Conservation (phyloP, 2,888 invertebrate genomes). For the Euplagia quadripunctaria region DNA sequence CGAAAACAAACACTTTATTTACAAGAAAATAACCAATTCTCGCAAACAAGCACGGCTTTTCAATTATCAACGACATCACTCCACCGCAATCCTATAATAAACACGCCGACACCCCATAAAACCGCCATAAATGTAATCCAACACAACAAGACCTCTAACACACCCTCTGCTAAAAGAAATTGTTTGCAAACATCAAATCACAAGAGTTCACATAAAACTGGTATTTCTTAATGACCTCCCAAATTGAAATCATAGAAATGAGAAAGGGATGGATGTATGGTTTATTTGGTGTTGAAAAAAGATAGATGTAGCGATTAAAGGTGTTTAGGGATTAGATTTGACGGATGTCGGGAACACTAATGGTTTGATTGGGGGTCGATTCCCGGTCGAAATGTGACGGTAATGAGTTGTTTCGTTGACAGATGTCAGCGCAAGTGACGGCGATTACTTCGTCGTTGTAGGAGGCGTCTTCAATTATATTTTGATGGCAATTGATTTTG, state of each 20-base stretch:
- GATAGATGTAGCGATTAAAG: constrained; percentile 57
- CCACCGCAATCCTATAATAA: constrained; percentile 31
- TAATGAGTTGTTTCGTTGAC: constrained; percentile 80
- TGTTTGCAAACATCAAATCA: constrained; percentile 35
- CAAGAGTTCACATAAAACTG: constrained; percentile 32
- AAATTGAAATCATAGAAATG: constrained; percentile 63
- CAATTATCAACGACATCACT: constrained; percentile 50
- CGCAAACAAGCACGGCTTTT: constrained; percentile 47
- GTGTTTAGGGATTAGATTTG: constrained; percentile 68
- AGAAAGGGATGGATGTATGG: constrained; percentile 58
- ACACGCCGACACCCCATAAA: constrained; percentile 43
- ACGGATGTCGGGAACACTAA: constrained; percentile 68
- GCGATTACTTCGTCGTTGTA: constrained; percentile 29
- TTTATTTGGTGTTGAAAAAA: constrained; percentile 35
- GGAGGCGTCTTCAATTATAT: constrained; percentile 13
- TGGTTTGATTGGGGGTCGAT: constrained; percentile 63
- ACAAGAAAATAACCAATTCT: constrained; percentile 53
- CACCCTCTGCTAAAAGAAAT: constrained; percentile 33
- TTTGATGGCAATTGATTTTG: neutral
- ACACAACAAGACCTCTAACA: constrained; percentile 24
- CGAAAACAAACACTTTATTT: constrained; percentile 41
- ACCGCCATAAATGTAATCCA: constrained; percentile 32
- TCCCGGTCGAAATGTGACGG: constrained; percentile 61
- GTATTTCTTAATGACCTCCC: constrained; percentile 60
- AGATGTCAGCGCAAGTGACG: constrained; percentile 69